Evolutionary conservation across 1,140 invertebrate species (phyloP).

Genomic region (Trinorchestia longiramus): DNA sequence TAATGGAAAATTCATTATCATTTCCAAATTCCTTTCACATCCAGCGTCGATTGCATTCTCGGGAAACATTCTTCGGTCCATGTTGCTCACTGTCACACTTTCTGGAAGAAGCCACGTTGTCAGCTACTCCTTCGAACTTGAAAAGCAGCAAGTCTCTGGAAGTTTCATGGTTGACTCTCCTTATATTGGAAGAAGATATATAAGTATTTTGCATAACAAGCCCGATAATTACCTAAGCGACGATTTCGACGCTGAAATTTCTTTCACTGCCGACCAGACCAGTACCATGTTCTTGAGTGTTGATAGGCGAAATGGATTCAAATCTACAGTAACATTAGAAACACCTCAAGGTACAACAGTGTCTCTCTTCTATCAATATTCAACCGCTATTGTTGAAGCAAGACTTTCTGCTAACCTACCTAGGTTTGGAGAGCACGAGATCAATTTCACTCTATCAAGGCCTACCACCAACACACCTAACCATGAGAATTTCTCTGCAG

Average conservation of each 20-base stretch:
- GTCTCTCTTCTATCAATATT: not conserved
- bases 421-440: not conserved
- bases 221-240: not conserved
- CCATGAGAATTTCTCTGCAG: too few species aligned
- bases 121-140: not conserved
- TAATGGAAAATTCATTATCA: not conserved
- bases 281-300: not conserved
- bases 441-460: not conserved
- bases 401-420: not conserved
- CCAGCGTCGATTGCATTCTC: not conserved
- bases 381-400: not conserved
- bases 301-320: not conserved
- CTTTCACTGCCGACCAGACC: not conserved
- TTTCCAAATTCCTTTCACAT: not conserved
- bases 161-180: constrained; percentile 36
- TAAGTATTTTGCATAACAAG: not conserved
- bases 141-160: not conserved
- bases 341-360: not conserved
- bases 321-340: not conserved
- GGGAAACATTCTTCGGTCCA: not conserved
- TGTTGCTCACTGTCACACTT: not conserved
- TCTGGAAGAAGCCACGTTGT: not conserved
- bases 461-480: constrained; percentile 16
- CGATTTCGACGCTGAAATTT: constrained; percentile 16
- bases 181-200: not conserved